These are phyloP conservation scores for Argyresthia goedartella DNA, from an alignment of 2,888 invertebrate species.

Conservation along the genomic window DNA sequence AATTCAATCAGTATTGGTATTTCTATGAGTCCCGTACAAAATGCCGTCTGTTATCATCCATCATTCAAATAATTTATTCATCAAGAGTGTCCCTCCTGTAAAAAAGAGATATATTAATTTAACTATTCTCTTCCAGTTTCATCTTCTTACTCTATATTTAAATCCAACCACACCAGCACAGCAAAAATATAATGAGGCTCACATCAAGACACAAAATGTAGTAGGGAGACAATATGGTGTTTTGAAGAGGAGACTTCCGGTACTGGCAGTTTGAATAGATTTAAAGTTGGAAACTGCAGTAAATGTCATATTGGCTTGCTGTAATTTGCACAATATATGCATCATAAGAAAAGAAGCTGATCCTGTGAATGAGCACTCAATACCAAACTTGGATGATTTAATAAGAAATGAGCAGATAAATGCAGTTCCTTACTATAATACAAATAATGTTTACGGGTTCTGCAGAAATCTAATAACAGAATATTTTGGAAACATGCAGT, in stretches of 20 bases:
- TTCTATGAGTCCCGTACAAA: neutral
- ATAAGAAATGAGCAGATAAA: neutral
- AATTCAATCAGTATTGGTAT: neutral
- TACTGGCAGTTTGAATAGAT: slow-evolving; percentile 20
- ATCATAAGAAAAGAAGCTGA: slow-evolving; percentile 9
- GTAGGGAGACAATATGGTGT: slow-evolving; percentile 21
- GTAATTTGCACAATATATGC: slow-evolving; percentile 14
- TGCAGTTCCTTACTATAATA: neutral
- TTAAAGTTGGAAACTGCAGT: slow-evolving; percentile 12
- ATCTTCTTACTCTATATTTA: slow-evolving; percentile 13
- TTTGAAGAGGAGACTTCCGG: slow-evolving; percentile 22
- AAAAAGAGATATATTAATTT: neutral
- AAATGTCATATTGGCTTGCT: slow-evolving; percentile 13
- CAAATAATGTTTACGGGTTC: neutral
- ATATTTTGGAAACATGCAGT: neutral
- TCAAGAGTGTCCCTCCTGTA: neutral
- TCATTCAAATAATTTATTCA: neutral
- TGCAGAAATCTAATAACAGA: neutral
- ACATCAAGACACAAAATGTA: slow-evolving; percentile 14
- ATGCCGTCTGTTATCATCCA: neutral
- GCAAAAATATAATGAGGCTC: slow-evolving; percentile 13
- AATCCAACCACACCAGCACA: slow-evolving; percentile 11
- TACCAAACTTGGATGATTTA: slow-evolving; percentile 10
- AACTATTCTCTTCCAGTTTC: slow-evolving; percentile 3
- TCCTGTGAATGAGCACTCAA: slow-evolving; percentile 8